Percentiles rank a stretch among this genome's conserved stretches.
phyloP scores from a whole-genome alignment of 2,113 vertebrate genomes.

The Scalopus aquaticus region DNA sequence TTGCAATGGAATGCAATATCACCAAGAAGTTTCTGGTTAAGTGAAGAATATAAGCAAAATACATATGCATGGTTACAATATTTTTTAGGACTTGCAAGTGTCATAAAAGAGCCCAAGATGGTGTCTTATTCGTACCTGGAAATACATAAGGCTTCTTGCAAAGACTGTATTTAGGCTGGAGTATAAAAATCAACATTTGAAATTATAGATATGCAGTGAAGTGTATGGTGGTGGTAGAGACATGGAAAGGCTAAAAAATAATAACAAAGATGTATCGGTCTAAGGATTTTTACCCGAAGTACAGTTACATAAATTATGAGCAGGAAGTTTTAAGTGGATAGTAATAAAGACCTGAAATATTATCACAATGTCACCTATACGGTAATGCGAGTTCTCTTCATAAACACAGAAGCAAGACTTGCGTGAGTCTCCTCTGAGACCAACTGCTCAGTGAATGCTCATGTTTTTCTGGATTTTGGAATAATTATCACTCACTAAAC shows the following conservation, averaged over 20 bases:
- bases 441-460: neutral
- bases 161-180: neutral
- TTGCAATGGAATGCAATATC: neutral
- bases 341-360: neutral
- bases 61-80: neutral
- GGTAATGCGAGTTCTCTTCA: neutral
- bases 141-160: neutral
- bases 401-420: neutral
- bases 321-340: neutral
- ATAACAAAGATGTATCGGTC: neutral
- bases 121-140: neutral
- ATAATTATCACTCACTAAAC: neutral
- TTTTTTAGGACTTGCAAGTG: neutral
- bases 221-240: no score
- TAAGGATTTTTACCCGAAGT: neutral
- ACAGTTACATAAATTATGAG: neutral
- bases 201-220: neutral
- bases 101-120: neutral
- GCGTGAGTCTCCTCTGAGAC: neutral
- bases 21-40: neutral
- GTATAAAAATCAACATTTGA: neutral
- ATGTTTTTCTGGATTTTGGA: neutral
- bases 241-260: neutral
- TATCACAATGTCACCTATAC: neutral
- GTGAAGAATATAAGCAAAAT: neutral